Percentiles rank a stretch among this genome's conserved stretches.
phyloP scores from a whole-genome alignment of 2,888 invertebrate genomes.

The Mystacides longicornis region DNA sequence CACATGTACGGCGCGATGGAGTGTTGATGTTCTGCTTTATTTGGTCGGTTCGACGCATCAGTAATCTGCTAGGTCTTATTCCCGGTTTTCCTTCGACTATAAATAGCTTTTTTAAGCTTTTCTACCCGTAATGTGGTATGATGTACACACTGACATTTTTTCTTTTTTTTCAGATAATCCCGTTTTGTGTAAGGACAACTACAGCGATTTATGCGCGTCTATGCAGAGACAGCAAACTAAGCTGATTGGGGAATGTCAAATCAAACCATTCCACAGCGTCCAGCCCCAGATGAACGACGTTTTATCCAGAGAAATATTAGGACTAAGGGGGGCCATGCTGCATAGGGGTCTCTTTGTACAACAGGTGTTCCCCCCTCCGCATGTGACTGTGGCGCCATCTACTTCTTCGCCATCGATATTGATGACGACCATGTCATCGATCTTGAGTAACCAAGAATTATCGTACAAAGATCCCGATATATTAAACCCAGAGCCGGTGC shows the following conservation, averaged over 20 bases:
- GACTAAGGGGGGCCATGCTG: slow-evolving; percentile 28
- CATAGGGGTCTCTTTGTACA: slow-evolving; percentile 37
- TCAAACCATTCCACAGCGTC: slow-evolving; percentile 35
- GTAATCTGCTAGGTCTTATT: too few relatives aligned
- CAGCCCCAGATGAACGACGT: slow-evolving; percentile 26
- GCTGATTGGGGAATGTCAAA: slow-evolving; percentile 47
- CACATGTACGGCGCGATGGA: too few relatives aligned
- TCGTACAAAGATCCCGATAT: background rate
- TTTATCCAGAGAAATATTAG: slow-evolving; percentile 28
- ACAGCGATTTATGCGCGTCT: slow-evolving; percentile 61
- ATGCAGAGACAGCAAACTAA: slow-evolving; percentile 67
- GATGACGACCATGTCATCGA: slow-evolving; percentile 11
- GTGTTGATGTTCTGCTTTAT: too few relatives aligned
- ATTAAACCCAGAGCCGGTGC: slow-evolving; percentile 7
- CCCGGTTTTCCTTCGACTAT: too few relatives aligned
- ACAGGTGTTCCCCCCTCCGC: slow-evolving; percentile 38
- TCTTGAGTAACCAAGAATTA: background rate
- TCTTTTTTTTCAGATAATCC: slow-evolving; percentile 62
- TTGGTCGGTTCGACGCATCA: too few relatives aligned
- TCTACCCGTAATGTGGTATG: too few relatives aligned
- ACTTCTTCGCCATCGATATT: slow-evolving; percentile 38
- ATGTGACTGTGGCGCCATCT: slow-evolving; percentile 42
- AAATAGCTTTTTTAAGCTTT: too few relatives aligned
- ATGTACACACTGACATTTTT: background rate
- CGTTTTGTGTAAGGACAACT: slow-evolving; percentile 65